Conservation (phyloP, 1,140 invertebrate genomes). For the Coelopa frigida region DNA sequence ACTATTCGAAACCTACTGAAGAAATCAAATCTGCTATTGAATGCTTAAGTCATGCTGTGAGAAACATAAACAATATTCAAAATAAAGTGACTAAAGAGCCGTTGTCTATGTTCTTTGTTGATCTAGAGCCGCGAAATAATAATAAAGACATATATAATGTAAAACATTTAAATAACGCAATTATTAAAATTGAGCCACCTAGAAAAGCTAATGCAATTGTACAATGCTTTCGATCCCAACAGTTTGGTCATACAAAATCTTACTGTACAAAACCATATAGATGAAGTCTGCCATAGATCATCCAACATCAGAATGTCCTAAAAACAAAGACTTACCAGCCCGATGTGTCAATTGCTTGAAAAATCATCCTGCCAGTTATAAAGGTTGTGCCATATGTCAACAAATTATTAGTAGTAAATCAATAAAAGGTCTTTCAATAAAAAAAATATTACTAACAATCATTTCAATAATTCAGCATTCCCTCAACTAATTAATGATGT, state of each 20-base stretch:
- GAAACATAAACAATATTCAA: slow-evolving; percentile 21
- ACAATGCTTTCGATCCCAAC: slow-evolving; percentile 39
- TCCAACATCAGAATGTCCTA: slow-evolving; percentile 20
- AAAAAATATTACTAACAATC: too few relatives aligned
- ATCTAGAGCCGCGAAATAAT: slow-evolving; percentile 31
- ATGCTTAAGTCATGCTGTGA: slow-evolving; percentile 14
- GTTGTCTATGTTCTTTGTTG: slow-evolving; percentile 34
- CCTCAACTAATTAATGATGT: too few relatives aligned
- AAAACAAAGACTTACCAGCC: slow-evolving; percentile 19
- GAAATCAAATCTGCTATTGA: slow-evolving; percentile 16
- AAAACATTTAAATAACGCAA: slow-evolving; percentile 23
- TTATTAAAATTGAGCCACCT: slow-evolving; percentile 31
- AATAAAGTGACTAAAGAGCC: slow-evolving; percentile 25
- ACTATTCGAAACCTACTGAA: slow-evolving; percentile 18
- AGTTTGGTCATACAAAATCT: slow-evolving; percentile 38
- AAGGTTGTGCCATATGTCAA: slow-evolving; percentile 31
- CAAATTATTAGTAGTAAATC: slow-evolving; percentile 11
- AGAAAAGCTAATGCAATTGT: slow-evolving; percentile 24
- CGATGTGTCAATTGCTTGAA: slow-evolving; percentile 34
- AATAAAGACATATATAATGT: slow-evolving; percentile 40
- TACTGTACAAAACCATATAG: slow-evolving; percentile 27
- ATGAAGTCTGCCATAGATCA: slow-evolving; percentile 41
- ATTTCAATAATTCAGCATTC: too few relatives aligned
- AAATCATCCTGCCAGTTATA: slow-evolving; percentile 41
- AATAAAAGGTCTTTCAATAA: not conserved